Base-by-base conservation (phyloP, 1,140 invertebrate genomes). In the Drosophila littoralis region DNA sequence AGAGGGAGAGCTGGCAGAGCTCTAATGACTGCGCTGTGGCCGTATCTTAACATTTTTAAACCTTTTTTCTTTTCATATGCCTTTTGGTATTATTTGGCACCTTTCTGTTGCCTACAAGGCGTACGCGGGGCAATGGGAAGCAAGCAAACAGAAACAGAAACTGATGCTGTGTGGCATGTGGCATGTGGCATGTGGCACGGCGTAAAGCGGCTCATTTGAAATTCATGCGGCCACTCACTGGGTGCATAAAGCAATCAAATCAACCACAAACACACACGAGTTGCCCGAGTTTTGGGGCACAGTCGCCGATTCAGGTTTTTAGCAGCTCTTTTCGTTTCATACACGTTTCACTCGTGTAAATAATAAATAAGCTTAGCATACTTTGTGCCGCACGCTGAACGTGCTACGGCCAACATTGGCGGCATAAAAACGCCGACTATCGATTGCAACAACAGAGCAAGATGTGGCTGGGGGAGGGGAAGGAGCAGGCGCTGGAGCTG, bases 171-270 rank as follows among this genome's bases (percentile, higher is more conserved):
- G 38, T 45, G 50, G 22, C 22, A 28, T 32, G 7, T 57, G 32
- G 22, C 32, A 54, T 43, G n/a, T 28, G 43, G 43, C 36, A 42
- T 15, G 33, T 22, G 51, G 55, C 38, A 22, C n/a, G 40, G n/a
- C 13, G 22, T 28, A 28, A 50, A 61, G 66, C 77, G 68, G 63
- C 88, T 86, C 79, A 91, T 91, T 91, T 89, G 75, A 89, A 89
- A 91, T 91, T 91, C 89, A 91, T 89, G 75, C 72, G 89, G 89
- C 89, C 76, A 91, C 83, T 91, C 89, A 91, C 84, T 85, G 83
- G 89, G 81, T 89, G 89, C 89, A 85, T 91, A 91, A 89, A 91
- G 84, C 89, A 91, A 89, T 91, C 89, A 91, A 91, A 89, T 91
- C 89, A 85, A 89, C 83, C 89, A 82, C 83, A 91, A 80, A 77